A percentile compares a stretch with the other conserved stretches of the same genome.
Conservation (phyloP, 2,113 vertebrate genomes). For the Zapornia atra region DNA sequence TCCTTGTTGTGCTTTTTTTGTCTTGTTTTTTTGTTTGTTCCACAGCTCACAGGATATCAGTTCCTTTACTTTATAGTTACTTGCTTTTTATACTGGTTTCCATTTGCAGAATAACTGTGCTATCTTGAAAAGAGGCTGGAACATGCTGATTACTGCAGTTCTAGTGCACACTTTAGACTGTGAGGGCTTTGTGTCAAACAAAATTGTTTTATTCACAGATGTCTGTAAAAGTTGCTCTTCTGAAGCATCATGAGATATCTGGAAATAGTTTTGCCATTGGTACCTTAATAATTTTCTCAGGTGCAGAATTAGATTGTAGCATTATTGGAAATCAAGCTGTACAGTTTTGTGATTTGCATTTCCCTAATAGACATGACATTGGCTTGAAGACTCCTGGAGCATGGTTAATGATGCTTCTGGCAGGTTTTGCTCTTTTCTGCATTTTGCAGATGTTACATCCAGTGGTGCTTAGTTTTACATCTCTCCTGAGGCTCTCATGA, state of each 20-base stretch:
- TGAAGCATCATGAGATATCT: neutral
- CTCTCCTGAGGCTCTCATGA: conserved; percentile 10
- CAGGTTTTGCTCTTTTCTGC: neutral
- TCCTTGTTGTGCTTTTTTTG: rapidly evolving
- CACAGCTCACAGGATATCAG: neutral
- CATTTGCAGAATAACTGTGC: neutral
- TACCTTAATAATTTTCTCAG: conserved; percentile 5
- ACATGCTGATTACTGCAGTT: neutral
- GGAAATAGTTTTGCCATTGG: neutral
- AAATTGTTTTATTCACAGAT: neutral
- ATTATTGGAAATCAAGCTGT: neutral
- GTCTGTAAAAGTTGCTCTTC: neutral
- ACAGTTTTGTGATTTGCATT: neutral
- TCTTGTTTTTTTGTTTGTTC: neutral
- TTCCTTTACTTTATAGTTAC: neutral
- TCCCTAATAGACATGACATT: conserved; percentile 6
- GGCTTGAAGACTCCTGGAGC: neutral
- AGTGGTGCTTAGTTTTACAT: neutral
- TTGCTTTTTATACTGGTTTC: neutral
- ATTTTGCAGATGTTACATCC: conserved; percentile 50
- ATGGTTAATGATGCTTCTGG: neutral
- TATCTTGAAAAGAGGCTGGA: neutral
- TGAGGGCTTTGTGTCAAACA: neutral
- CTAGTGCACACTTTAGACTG: neutral
- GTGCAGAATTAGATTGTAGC: neutral